Evolutionary conservation across 2,888 invertebrate species (phyloP), one percentile per base, ranked within the genome.

Genomic region (Bombylius major): DNA sequence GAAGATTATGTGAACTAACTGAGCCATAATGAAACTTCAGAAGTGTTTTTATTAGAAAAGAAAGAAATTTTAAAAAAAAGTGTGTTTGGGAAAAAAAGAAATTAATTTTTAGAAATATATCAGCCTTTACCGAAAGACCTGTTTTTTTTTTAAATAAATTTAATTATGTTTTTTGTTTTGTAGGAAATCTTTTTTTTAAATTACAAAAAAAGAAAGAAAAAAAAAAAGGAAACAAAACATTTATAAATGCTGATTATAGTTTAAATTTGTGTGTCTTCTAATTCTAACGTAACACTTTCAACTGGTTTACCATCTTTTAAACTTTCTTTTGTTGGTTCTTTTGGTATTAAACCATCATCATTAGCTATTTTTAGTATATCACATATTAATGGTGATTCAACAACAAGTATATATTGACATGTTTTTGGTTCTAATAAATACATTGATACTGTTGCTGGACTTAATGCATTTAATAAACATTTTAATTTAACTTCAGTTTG

Each of bases 381-480:
- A 75, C 96, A 96, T 63, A 97, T 86, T 9, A 95, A 74, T 0
- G 89, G 87, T 0, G 96, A 93, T 69, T 97, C 96, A 0, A 98
- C 91, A n/a, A 89, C 91, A 53, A 99, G 76, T 55, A 94, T 86
- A 70, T 98, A 98, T 73, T 94, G 89, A 69, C 98, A 98, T 0
- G 89, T 87, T 67, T 85, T 83, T 0, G 97, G 96, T 69, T 98
- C 98, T 5, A 93, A 72, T 31, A 98, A 76, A 70, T 90, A 95
- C 57, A 97, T 78, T 0, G 92, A 86, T 0, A 96, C 89, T 59
- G 90, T 83, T 14, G 89, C 86, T 1, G 87, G 82, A 67, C 84
- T 89, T 1, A 81, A 80, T 0, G 82, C 78, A 65, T 83, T 82
- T 60, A 83, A 82, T 12, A 83, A 70, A 65, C 91, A 92, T 66